Conservation (phyloP, 2,797 vertebrate species). For the Scleropages formosus region DNA sequence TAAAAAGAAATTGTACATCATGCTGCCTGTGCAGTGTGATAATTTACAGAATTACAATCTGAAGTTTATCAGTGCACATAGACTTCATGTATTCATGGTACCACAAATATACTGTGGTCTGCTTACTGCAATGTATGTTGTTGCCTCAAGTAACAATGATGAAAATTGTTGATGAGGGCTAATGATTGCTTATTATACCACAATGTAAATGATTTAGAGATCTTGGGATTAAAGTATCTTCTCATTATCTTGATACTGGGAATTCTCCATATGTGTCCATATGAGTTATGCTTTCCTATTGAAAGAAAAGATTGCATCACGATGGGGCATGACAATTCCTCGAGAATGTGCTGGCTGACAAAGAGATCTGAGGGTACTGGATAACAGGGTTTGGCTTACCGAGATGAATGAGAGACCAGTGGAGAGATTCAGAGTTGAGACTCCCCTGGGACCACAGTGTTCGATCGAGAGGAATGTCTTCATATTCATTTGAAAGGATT, state of each 20-base stretch:
- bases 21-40: not conserved
- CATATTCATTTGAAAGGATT: constrained; percentile 42
- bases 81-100: not conserved
- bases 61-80: not conserved
- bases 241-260: constrained; percentile 41
- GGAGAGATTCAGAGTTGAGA: constrained; percentile 24
- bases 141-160: not conserved
- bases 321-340: constrained; percentile 49
- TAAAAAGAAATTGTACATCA: not conserved
- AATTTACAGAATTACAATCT: not conserved
- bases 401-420: constrained; percentile 55
- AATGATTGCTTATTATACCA: too few relatives aligned
- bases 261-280: constrained; percentile 47
- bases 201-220: constrained; percentile 8
- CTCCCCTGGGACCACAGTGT: not conserved
- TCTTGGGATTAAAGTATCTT: constrained; percentile 38
- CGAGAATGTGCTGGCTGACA: constrained; percentile 45
- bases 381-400: constrained; percentile 48
- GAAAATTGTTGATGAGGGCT: not conserved
- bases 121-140: not conserved
- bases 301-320: constrained; percentile 41
- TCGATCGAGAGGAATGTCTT: constrained; percentile 49
- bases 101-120: too few relatives aligned
- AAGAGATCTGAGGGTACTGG: constrained; percentile 41
- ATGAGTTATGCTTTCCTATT: constrained; percentile 49